These are phyloP conservation scores for Sitta carolinensis DNA, from an alignment of 2,797 vertebrate species.

Conservation along the genomic window DNA sequence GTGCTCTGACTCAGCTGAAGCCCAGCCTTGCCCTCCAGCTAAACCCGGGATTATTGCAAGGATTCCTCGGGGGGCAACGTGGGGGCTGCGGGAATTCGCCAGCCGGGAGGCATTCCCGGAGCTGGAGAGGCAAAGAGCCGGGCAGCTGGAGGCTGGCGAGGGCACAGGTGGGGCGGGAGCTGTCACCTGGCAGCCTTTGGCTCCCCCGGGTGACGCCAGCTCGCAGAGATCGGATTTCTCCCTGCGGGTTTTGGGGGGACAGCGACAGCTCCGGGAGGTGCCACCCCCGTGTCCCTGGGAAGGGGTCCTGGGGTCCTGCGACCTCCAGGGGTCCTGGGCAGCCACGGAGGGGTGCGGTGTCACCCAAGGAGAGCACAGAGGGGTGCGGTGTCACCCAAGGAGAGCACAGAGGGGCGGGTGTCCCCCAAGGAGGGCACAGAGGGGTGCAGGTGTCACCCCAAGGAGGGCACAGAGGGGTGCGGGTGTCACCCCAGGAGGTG, in stretches of 20 bases:
- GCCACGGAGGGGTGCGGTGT: too few species aligned
- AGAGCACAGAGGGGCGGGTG: neutral
- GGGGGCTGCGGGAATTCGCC: neutral
- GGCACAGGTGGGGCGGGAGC: neutral
- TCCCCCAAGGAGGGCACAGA: too few species aligned
- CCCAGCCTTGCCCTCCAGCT: neutral
- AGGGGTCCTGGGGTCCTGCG: too few species aligned
- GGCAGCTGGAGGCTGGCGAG: neutral
- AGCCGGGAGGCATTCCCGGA: neutral
- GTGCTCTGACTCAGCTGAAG: slow-evolving; percentile 25
- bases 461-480: too few species aligned
- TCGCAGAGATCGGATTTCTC: neutral
- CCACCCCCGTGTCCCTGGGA: neutral
- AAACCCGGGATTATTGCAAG: neutral
- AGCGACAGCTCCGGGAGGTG: neutral
- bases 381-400: neutral
- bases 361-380: too few species aligned
- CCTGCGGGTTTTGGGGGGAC: neutral
- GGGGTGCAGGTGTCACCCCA: too few species aligned
- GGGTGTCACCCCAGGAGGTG: fast-evolving
- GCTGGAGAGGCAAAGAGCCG: neutral
- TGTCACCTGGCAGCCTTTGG: neutral
- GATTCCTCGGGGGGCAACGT: neutral
- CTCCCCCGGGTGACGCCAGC: neutral
- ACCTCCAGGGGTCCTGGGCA: too few species aligned